These are phyloP conservation scores for Ichneumoninae sp. DNA, from an alignment of 2,888 invertebrate species.

Conservation along the genomic window DNA sequence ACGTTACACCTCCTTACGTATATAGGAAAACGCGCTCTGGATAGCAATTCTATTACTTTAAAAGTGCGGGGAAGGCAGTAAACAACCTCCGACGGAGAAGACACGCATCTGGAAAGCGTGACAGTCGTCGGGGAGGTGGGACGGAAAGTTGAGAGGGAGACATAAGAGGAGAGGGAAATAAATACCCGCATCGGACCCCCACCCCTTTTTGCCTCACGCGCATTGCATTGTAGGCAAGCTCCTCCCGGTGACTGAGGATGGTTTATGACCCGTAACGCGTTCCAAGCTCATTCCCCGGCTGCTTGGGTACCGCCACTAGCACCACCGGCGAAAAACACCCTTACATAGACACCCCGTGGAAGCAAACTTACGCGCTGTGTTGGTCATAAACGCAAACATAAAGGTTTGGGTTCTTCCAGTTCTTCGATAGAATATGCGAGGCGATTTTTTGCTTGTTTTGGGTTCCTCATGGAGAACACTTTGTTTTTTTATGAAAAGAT, in stretches of 20 bases:
- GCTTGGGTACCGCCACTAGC: slow-evolving; percentile 44
- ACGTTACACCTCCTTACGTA: slow-evolving; percentile 30
- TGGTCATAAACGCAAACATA: background rate
- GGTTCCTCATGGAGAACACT: background rate
- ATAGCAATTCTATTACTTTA: slow-evolving; percentile 73
- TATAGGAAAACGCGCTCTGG: slow-evolving; percentile 58
- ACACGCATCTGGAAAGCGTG: slow-evolving; percentile 71
- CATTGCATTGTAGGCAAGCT: slow-evolving; percentile 64
- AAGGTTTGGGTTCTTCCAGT: background rate
- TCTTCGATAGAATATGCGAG: background rate
- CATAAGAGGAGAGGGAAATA: slow-evolving; percentile 43
- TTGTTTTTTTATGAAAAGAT: background rate
- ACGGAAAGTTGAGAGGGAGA: background rate
- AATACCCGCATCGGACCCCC: slow-evolving; percentile 61
- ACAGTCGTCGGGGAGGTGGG: slow-evolving; percentile 44
- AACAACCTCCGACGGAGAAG: slow-evolving; percentile 69
- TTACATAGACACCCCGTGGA: slow-evolving; percentile 3
- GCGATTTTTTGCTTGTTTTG: background rate
- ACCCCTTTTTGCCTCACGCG: slow-evolving; percentile 55
- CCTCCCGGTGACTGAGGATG: slow-evolving; percentile 78
- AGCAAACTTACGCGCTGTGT: background rate
- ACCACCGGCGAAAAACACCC: slow-evolving; percentile 19
- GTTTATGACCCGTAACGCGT: slow-evolving; percentile 81
- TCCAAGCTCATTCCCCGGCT: slow-evolving; percentile 44
- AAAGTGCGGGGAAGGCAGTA: slow-evolving; percentile 71